Base-by-base conservation (phyloP, 1,140 invertebrate genomes). In the Latrodectus geometricus region DNA sequence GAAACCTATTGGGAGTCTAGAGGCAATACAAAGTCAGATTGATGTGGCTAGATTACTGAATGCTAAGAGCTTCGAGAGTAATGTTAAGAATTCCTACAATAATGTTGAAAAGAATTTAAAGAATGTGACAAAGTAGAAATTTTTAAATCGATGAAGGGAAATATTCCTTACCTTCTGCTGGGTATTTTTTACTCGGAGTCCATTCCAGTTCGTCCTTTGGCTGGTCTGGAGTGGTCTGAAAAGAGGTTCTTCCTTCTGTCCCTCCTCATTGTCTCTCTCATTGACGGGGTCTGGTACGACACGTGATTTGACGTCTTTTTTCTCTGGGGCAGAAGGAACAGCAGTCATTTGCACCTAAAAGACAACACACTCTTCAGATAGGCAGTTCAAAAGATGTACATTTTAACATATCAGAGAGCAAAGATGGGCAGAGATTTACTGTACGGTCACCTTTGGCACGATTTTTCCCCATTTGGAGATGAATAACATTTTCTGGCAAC, bases 211-310 rank as follows among this genome's bases (percentile, higher is more conserved):
- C 54, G 83, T 86, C 23, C 52, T 86, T 66, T 86, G 83, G 54
- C 83, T 86, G 52, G 48, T 86, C 15, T 86, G 83, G 0, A 78
- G 75, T 11, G 83, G 83, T 17, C 83, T 23, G 48, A 86, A 86
- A 1, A 86, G 75, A 15, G 83, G 83, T 17, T 77, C 83, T 23
- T 86, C 83, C 17, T 86, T 86, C 23, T 86, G 83, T 8, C 83
- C 83, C 49, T 54, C 73, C 73, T 52, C 73, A 48, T 50, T n/a
- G 0, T 50, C 9, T 21, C 50, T 11, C 11, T 8, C 83, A 14
- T 65, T 15, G 8, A 9, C 17, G 14, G 56, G 65, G 8, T 77
- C 83, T 4, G 83, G 83, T 4, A 86, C 35, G 3, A 86, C 83
- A 49, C 70, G 50, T 0, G 74, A 77, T 54, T 86, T 68, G 14